Conservation (phyloP, 2,113 vertebrate species). For the Notechis scutatus region DNA sequence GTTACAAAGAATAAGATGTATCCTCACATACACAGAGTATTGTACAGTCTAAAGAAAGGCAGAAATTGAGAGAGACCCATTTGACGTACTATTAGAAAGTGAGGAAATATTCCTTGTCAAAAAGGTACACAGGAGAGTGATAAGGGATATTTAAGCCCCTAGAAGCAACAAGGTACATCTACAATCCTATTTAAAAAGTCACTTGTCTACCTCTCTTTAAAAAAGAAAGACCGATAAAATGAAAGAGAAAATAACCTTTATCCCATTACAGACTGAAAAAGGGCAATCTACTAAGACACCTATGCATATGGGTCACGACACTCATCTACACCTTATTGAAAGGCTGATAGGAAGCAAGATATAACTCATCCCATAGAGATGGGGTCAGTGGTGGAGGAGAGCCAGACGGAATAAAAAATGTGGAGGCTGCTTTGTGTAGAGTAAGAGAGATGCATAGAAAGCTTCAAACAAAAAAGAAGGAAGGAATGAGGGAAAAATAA, state of each 20-base stretch:
- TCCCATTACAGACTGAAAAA: neutral
- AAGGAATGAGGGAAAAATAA: neutral
- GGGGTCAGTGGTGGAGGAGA: neutral
- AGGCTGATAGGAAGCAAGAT: neutral
- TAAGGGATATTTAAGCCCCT: neutral
- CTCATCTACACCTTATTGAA: neutral
- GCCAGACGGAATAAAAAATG: neutral
- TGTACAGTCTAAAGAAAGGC: neutral
- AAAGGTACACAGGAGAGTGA: neutral
- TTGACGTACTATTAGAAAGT: neutral
- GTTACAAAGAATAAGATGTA: neutral
- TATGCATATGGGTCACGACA: neutral
- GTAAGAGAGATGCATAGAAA: neutral
- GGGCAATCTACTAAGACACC: neutral
- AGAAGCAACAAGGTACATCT: neutral
- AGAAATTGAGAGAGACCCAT: neutral
- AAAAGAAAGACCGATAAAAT: neutral
- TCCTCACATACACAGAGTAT: neutral
- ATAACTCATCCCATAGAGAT: neutral
- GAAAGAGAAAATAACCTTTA: neutral
- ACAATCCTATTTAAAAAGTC: neutral
- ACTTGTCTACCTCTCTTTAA: neutral
- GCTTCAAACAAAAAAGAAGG: too few relatives aligned
- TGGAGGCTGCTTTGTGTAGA: neutral
- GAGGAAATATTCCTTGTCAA: neutral